Percentiles rank a stretch among this genome's conserved stretches.
These are phyloP conservation scores for Varecia variegata DNA, from an alignment of 2,797 vertebrate species.

Conservation along the genomic window DNA sequence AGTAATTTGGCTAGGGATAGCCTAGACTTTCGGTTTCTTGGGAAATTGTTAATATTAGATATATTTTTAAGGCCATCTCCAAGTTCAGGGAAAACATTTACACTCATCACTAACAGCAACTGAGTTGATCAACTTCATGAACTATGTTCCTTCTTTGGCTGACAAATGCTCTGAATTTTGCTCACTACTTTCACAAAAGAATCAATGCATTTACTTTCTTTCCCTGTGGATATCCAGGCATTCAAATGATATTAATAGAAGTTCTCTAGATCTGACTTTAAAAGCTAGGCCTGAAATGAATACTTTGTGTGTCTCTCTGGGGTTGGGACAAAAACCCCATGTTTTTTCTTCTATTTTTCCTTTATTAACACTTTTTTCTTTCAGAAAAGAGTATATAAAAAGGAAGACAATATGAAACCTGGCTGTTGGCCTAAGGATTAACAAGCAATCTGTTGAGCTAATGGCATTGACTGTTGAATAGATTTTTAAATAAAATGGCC, in stretches of 20 bases:
- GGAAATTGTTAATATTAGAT: background rate
- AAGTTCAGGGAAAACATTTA: background rate
- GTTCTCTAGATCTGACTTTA: background rate
- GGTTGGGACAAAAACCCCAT: background rate
- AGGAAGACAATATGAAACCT: conserved; percentile 28
- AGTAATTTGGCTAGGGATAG: background rate
- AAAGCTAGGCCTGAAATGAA: conserved; percentile 6
- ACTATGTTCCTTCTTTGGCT: background rate
- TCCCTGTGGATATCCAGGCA: background rate
- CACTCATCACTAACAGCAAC: background rate
- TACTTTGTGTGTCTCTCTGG: background rate
- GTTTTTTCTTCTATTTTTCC: background rate
- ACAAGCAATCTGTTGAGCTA: background rate
- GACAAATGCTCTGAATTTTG: background rate
- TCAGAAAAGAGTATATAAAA: conserved; percentile 16
- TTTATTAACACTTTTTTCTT: background rate
- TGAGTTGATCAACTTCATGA: background rate
- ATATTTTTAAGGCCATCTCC: background rate
- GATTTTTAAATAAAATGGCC: conserved; percentile 41
- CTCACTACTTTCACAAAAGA: background rate
- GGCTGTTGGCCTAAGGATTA: conserved; percentile 11
- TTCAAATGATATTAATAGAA: background rate
- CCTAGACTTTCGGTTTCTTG: background rate
- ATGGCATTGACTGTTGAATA: conserved; percentile 10
- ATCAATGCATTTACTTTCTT: conserved; percentile 20